Conservation (phyloP, 2,797 vertebrate genomes). For the Pangasius djambal region DNA sequence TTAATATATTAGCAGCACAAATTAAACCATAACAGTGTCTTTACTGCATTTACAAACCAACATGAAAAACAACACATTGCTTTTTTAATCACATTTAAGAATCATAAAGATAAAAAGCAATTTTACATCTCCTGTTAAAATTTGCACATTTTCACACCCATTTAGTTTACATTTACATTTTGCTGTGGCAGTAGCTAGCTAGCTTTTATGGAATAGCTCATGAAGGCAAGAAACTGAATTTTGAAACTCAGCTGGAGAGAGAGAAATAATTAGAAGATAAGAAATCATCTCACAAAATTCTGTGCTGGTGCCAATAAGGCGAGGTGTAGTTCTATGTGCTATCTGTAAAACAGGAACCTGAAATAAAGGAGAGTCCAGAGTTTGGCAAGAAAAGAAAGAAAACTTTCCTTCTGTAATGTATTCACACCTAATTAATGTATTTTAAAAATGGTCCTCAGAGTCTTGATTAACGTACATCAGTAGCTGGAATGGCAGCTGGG, state of each 20-base stretch:
- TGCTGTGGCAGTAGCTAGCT: neutral
- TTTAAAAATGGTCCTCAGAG: neutral
- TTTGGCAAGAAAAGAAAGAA: neutral
- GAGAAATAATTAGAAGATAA: neutral
- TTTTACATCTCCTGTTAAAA: neutral
- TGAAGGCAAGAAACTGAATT: neutral
- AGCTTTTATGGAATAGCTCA: neutral
- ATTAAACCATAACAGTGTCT: neutral
- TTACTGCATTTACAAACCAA: constrained; percentile 62
- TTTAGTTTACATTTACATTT: neutral
- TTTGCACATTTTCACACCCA: neutral
- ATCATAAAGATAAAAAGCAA: neutral
- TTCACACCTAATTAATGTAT: neutral
- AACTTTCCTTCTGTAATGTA: neutral
- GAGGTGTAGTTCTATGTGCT: neutral
- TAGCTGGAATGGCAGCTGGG: neutral
- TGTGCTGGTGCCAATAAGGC: neutral
- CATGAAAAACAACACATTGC: constrained; percentile 13
- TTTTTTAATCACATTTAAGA: neutral
- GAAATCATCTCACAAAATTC: neutral
- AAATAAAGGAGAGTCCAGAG: neutral
- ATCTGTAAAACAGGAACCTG: neutral
- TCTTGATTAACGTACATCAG: neutral
- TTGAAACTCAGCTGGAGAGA: neutral
- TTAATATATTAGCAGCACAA: constrained; percentile 1